Conservation (phyloP, 2,113 vertebrate species). For the Deroptyus accipitrinus region DNA sequence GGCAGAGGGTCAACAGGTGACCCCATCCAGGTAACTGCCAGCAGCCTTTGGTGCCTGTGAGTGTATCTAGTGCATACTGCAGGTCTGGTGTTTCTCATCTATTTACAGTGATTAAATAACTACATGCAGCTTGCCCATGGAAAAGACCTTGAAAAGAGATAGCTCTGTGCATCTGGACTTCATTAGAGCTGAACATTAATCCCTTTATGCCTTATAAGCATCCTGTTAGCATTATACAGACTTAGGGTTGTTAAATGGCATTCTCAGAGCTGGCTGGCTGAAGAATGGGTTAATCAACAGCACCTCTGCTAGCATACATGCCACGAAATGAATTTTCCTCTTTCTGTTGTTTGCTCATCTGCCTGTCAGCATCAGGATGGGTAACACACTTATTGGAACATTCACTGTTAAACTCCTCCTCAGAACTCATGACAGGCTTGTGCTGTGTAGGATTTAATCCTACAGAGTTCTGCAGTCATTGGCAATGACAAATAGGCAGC, state of each 20-base stretch:
- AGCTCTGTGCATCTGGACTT: slow-evolving; percentile 63
- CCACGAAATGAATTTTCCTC: slow-evolving; percentile 24
- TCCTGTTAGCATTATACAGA: slow-evolving; percentile 5
- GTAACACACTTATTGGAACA: not conserved
- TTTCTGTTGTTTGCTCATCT: not conserved
- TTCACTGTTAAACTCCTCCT: not conserved
- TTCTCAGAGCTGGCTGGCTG: not conserved
- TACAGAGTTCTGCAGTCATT: not conserved
- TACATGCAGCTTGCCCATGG: slow-evolving; percentile 28
- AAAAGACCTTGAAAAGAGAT: slow-evolving; percentile 30
- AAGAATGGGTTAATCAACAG: not conserved
- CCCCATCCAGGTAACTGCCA: not conserved
- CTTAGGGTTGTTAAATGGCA: not conserved
- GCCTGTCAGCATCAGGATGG: not conserved
- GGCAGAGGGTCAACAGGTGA: not conserved
- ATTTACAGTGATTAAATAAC: slow-evolving; percentile 11
- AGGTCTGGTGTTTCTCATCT: not conserved
- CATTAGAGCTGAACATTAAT: slow-evolving; percentile 56
- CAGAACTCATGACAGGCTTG: not conserved
- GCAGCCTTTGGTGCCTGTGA: not conserved
- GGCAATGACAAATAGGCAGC: not conserved
- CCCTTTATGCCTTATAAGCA: slow-evolving; percentile 55
- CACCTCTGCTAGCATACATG: not conserved
- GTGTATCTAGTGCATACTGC: accelerated
- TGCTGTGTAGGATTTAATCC: not conserved